Conservation (phyloP, 2,888 invertebrate genomes). For the Drosophila quinaria region DNA sequence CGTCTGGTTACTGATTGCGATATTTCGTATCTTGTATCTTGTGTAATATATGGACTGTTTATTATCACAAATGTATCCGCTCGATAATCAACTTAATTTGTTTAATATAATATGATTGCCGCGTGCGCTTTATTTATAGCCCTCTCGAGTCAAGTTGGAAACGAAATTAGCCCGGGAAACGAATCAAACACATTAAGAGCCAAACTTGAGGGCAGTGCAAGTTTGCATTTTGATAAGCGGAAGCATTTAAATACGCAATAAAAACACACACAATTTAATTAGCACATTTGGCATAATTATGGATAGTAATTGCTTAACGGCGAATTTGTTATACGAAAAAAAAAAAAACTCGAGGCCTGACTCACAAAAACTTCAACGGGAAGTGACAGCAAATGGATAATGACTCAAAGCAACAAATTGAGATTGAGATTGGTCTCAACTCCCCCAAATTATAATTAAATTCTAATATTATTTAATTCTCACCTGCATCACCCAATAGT, state of each 20-base stretch:
- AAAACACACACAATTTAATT: constrained; percentile 55
- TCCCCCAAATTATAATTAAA: neutral
- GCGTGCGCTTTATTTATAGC: constrained; percentile 73
- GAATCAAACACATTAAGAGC: constrained; percentile 20
- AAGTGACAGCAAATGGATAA: constrained; percentile 20
- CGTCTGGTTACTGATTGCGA: constrained; percentile 7
- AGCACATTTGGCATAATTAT: constrained; percentile 69
- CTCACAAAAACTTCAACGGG: constrained; percentile 13
- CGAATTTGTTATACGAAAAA: constrained; percentile 14
- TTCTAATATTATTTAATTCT: constrained; percentile 40
- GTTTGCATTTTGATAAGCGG: constrained; percentile 74
- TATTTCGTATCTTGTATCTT: constrained; percentile 5
- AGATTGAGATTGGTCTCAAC: neutral
- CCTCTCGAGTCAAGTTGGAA: constrained; percentile 14
- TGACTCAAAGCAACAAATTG: neutral
- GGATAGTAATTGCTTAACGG: constrained; percentile 58
- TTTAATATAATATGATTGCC: constrained; percentile 61
- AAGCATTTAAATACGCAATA: constrained; percentile 51
- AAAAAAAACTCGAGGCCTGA: constrained; percentile 11
- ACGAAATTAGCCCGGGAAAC: constrained; percentile 32
- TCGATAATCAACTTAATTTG: constrained; percentile 77
- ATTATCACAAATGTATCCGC: constrained; percentile 57
- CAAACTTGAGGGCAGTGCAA: constrained; percentile 21
- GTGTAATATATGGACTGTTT: constrained; percentile 19
- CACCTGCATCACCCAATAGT: constrained; percentile 86